phyloP scores from a whole-genome alignment of 2,888 invertebrate species.

The Spisula solida region DNA sequence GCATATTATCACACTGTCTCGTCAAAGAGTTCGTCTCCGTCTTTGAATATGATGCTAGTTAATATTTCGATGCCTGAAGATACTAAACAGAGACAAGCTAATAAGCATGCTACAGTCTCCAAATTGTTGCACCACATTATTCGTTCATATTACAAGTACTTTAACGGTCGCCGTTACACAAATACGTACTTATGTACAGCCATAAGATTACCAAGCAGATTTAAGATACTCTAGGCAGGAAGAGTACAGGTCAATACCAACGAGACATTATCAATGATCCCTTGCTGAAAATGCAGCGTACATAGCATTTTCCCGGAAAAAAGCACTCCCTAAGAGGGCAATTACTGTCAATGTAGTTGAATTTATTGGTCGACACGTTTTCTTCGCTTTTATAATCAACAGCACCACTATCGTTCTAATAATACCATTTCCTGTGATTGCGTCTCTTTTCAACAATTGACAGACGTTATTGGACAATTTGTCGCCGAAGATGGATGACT shows the following conservation, averaged over 20 bases:
- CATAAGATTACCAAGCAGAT: background rate
- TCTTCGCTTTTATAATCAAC: conserved; percentile 2
- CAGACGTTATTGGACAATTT: background rate
- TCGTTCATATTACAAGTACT: background rate
- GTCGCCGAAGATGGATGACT: background rate
- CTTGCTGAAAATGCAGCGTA: background rate
- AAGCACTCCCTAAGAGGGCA: background rate
- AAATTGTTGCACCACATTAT: background rate
- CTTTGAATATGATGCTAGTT: too few species aligned
- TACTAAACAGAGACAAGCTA: too few species aligned
- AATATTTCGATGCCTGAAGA: too few species aligned
- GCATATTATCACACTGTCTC: too few species aligned
- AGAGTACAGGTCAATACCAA: background rate
- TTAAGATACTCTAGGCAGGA: background rate
- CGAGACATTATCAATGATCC: background rate
- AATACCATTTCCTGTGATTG: background rate
- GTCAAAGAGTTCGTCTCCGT: too few species aligned
- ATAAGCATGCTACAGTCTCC: too few species aligned
- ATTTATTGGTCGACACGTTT: background rate
- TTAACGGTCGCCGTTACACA: background rate
- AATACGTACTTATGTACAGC: background rate
- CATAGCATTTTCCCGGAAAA: background rate
- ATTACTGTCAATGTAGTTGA: background rate
- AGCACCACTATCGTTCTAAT: background rate
- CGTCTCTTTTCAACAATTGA: background rate